Percentiles rank a stretch among this genome's conserved stretches.
These are phyloP conservation scores for Trachops cirrhosus DNA, from an alignment of 2,797 vertebrate species.

Conservation along the genomic window DNA sequence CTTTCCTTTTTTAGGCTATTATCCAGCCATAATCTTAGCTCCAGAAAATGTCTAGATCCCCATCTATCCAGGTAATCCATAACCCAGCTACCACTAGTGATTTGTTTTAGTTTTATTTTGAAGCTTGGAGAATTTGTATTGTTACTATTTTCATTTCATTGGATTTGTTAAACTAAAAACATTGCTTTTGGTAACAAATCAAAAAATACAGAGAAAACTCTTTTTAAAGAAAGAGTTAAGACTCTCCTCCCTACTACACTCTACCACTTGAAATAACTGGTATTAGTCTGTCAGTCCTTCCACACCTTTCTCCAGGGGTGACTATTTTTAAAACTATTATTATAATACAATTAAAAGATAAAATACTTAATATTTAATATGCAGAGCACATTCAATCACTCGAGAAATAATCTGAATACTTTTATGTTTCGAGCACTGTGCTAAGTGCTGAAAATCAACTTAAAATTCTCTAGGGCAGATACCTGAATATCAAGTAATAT, in stretches of 20 bases:
- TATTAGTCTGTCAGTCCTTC: background rate
- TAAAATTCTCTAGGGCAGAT: background rate
- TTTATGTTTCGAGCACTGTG: background rate
- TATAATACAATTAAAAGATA: background rate
- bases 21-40: background rate
- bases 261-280: background rate
- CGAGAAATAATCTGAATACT: background rate
- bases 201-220: background rate
- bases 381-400: background rate
- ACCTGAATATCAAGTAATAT: background rate
- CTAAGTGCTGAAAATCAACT: slow-evolving; percentile 39
- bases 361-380: slow-evolving; percentile 35
- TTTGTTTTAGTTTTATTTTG: background rate
- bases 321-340: background rate
- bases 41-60: background rate
- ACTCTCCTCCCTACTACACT: background rate
- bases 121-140: background rate
- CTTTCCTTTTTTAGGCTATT: background rate
- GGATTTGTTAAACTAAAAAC: background rate
- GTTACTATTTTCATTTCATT: background rate
- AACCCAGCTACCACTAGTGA: background rate
- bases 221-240: background rate
- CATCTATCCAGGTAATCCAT: background rate
- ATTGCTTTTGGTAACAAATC: background rate
- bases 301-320: background rate